These are phyloP conservation scores for Ciconia boyciana DNA, from an alignment of 2,113 vertebrate genomes.

Conservation along the genomic window DNA sequence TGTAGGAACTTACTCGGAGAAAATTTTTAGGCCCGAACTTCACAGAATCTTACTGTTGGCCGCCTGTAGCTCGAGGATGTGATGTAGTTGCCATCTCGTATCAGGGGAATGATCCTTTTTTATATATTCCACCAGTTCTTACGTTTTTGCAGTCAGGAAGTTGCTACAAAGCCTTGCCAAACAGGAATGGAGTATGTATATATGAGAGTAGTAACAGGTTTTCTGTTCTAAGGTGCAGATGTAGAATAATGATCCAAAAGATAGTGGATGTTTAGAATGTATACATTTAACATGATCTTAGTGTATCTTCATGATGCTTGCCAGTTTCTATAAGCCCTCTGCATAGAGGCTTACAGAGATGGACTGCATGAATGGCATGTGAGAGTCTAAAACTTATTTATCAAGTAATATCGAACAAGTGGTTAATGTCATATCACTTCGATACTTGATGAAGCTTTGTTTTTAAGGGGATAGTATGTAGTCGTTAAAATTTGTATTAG, in stretches of 20 bases:
- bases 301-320: background rate
- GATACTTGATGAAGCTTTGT: background rate
- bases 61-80: conserved; percentile 79
- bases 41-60: conserved; percentile 84
- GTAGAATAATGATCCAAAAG: background rate
- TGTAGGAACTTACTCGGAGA: conserved; percentile 75
- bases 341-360: background rate
- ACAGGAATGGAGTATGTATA: conserved; percentile 79
- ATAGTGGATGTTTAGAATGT: background rate
- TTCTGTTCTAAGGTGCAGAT: background rate
- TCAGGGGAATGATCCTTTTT: conserved; percentile 75
- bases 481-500: background rate
- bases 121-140: conserved; percentile 86
- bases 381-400: background rate
- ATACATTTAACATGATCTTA: background rate
- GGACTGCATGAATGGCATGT: background rate
- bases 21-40: conserved; percentile 65
- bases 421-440: background rate
- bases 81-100: conserved; percentile 80
- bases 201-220: background rate
- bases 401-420: background rate
- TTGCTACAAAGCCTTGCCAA: conserved; percentile 61
- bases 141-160: conserved; percentile 72
- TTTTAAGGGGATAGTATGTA: background rate
- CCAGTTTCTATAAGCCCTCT: background rate